Percentiles rank a stretch among this genome's conserved stretches.
These are phyloP conservation scores for Lepus timidus DNA, from an alignment of 2,113 vertebrate genomes.

Conservation along the genomic window DNA sequence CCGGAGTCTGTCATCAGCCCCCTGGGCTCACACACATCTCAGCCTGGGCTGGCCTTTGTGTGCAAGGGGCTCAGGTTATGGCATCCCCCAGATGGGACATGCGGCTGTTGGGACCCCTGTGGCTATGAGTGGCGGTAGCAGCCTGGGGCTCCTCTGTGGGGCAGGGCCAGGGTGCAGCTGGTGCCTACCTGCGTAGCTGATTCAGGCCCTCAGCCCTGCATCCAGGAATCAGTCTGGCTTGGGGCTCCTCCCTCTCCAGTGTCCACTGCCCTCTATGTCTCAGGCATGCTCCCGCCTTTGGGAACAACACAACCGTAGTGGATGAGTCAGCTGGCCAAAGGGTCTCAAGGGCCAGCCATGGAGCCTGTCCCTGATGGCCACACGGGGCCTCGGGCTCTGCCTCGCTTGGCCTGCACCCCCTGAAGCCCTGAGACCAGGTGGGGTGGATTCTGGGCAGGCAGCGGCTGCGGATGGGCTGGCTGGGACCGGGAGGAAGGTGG, in stretches of 20 bases:
- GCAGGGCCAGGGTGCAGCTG: neutral
- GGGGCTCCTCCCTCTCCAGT: too few relatives aligned
- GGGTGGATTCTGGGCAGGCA: neutral
- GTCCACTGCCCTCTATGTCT: too few relatives aligned
- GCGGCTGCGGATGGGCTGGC: neutral
- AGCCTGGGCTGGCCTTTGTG: neutral
- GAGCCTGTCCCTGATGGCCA: neutral
- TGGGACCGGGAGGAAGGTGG: neutral
- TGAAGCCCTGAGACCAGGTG: accelerated
- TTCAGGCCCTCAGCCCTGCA: neutral
- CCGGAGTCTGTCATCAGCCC: neutral
- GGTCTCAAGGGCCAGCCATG: too few relatives aligned
- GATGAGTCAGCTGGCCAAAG: neutral
- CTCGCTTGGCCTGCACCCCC: too few relatives aligned
- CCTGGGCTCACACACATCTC: too few relatives aligned
- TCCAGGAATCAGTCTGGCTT: neutral
- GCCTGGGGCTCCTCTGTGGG: neutral
- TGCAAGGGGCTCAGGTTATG: too few relatives aligned
- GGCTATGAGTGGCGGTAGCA: too few relatives aligned
- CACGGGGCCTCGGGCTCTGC: accelerated
- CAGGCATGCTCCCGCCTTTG: neutral
- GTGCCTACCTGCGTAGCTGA: too few relatives aligned
- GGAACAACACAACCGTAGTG: neutral
- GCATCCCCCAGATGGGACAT: accelerated
- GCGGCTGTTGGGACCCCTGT: neutral